Evolutionary conservation across 1,140 invertebrate species (phyloP).

Genomic region (Vanessa tameamea): DNA sequence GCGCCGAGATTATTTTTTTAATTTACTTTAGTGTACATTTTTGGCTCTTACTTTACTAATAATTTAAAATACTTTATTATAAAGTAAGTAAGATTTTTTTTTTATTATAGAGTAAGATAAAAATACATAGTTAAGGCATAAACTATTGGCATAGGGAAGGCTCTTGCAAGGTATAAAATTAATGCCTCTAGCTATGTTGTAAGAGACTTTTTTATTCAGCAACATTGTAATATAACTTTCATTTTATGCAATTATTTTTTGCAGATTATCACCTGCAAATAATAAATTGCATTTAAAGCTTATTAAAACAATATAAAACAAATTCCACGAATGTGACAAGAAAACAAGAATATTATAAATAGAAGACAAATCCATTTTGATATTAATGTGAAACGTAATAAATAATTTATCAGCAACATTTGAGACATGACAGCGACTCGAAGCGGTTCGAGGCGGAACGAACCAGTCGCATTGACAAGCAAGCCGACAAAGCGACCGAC

Average conservation of each 20-base stretch:
- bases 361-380: constrained; percentile 19
- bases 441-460: constrained; percentile 46
- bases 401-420: constrained; percentile 5
- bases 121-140: no score
- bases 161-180: no score
- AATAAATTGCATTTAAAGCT: neutral
- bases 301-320: neutral
- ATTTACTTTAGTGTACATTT: no score
- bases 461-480: constrained; percentile 56
- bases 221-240: no score
- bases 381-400: constrained; percentile 16
- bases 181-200: no score
- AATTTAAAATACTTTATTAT: no score
- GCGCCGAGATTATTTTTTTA: neutral
- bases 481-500: constrained; percentile 71
- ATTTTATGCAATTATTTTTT: no score
- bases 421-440: constrained; percentile 3
- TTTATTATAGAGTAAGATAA: neutral
- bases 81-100: no score
- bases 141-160: no score
- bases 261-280: neutral
- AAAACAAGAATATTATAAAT: constrained; percentile 3
- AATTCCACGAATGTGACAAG: neutral
- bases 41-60: no score
- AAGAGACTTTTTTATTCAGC: no score